A percentile compares a stretch with the other conserved stretches of the same genome.
Evolutionary conservation across 2,113 vertebrate genomes (phyloP).

Genomic region (Mormyrus iriodes): DNA sequence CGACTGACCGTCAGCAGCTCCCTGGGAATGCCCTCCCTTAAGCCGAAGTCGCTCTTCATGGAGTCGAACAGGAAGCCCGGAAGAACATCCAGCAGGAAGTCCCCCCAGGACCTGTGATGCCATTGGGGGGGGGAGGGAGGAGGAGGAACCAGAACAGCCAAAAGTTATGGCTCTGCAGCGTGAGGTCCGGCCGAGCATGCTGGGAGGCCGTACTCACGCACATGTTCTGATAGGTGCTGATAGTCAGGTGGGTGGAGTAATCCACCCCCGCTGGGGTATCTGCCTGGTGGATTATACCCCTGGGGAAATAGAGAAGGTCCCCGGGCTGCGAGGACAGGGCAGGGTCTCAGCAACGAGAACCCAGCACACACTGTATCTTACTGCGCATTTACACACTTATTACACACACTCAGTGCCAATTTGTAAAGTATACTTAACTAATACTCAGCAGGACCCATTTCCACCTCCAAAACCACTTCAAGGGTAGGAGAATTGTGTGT

Average conservation of each 20-base stretch:
- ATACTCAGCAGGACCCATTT: neutral
- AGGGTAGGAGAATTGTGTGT: neutral
- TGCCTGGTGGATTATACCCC: constrained; percentile 88
- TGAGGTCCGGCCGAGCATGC: neutral
- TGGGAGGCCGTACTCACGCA: constrained; percentile 40
- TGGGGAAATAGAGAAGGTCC: constrained; percentile 84
- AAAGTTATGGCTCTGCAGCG: neutral
- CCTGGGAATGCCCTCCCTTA: constrained; percentile 69
- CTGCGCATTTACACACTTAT: neutral
- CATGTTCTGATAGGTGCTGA: constrained; percentile 89
- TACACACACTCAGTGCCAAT: neutral
- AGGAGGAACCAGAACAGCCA: neutral
- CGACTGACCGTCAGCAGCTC: constrained; percentile 68
- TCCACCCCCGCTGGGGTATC: constrained; percentile 68
- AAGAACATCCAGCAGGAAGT: constrained; percentile 74
- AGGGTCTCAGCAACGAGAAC: neutral
- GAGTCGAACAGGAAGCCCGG: constrained; percentile 71
- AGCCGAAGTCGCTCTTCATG: constrained; percentile 58
- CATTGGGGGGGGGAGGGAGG: neutral
- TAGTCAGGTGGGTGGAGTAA: constrained; percentile 79
- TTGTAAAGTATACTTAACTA: neutral
- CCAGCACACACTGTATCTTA: neutral
- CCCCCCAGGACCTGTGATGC: constrained; percentile 76
- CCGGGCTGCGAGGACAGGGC: constrained; percentile 61
- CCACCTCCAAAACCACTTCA: neutral